Percentiles rank a stretch among this genome's conserved stretches.
Evolutionary conservation across 2,113 vertebrate genomes (phyloP).

Genomic region (Dromiciops gliroides): DNA sequence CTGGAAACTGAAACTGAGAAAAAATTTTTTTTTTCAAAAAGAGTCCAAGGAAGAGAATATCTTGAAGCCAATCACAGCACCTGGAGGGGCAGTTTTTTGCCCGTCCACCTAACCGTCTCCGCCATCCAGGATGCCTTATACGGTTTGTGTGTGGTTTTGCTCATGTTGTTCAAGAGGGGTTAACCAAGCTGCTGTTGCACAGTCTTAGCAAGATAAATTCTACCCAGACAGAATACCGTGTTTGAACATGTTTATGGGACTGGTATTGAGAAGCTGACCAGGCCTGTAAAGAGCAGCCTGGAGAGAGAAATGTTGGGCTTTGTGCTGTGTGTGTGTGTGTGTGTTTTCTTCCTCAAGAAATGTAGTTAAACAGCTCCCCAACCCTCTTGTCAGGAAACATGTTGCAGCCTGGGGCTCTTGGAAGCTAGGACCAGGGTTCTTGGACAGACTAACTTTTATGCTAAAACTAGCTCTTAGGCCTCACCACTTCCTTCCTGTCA

Average conservation of each 20-base stretch:
- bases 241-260: not conserved
- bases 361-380: not conserved
- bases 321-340: not conserved
- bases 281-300: not conserved
- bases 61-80: not conserved
- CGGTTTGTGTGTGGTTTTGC: not conserved
- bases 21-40: not conserved
- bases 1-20: not conserved
- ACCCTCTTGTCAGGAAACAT: not conserved
- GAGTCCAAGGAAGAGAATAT: not conserved
- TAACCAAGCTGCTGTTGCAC: not conserved
- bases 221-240: not conserved
- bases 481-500: not conserved
- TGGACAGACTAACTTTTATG: not conserved
- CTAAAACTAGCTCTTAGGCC: not conserved
- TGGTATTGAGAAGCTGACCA: not conserved
- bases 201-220: not conserved
- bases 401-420: not conserved
- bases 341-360: not conserved
- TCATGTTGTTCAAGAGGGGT: not conserved
- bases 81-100: not conserved
- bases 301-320: not conserved
- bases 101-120: not conserved
- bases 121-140: not conserved
- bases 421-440: not conserved